Evolutionary conservation across 1,140 invertebrate genomes (phyloP).

Genomic region (Eueides isabella): DNA sequence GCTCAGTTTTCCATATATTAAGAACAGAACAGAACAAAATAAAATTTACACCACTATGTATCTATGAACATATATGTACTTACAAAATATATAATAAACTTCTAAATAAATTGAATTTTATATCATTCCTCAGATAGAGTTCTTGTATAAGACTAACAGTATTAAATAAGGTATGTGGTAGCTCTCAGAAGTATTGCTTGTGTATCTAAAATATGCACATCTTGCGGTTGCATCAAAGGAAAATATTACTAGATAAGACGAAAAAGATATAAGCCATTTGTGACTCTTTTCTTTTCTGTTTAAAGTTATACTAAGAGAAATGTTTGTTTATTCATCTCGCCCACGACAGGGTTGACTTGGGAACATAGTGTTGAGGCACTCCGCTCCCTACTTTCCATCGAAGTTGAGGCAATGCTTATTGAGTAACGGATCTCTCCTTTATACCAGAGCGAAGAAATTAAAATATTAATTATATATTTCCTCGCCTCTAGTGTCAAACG

Average conservation of each 20-base stretch:
- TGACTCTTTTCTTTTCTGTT: not conserved
- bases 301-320: not conserved
- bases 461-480: not conserved
- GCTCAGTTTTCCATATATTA: no score
- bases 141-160: slow-evolving; percentile 10
- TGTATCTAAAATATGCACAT: not conserved
- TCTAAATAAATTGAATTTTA: slow-evolving; percentile 12
- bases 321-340: no score
- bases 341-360: no score
- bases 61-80: no score
- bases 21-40: no score
- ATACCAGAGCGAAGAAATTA: not conserved
- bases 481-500: not conserved
- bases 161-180: not conserved
- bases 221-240: not conserved
- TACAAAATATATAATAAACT: not conserved
- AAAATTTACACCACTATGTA: no score
- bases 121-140: not conserved
- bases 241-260: not conserved
- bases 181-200: not conserved
- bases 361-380: no score
- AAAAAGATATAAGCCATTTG: not conserved
- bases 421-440: not conserved
- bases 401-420: not conserved
- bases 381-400: no score